Percentiles rank a stretch among this genome's conserved stretches.
Evolutionary conservation across 2,888 invertebrate genomes (phyloP).

Genomic region (Coleophora deauratella): DNA sequence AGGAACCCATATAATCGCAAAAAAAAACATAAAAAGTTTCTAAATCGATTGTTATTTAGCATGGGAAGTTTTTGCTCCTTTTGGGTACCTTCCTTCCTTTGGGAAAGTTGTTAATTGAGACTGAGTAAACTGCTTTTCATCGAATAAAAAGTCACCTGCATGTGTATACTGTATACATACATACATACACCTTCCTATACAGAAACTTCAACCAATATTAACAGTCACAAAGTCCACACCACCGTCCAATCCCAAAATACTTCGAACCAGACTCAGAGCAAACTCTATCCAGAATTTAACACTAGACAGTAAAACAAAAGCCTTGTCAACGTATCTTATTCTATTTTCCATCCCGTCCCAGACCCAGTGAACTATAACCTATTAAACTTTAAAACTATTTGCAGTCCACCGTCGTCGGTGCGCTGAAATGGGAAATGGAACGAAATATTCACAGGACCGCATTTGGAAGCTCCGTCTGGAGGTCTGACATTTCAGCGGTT

Average conservation of each 20-base stretch:
- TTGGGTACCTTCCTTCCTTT: no score
- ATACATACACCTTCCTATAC: no score
- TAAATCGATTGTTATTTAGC: no score
- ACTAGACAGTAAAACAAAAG: constrained; percentile 8
- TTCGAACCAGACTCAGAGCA: neutral
- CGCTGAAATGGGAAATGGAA: constrained; percentile 11
- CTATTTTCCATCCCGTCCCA: constrained; percentile 6
- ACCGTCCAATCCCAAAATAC: neutral
- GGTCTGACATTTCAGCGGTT: constrained; percentile 16
- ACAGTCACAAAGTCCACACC: neutral
- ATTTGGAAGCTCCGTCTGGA: constrained; percentile 11
- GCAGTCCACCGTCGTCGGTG: constrained; percentile 12
- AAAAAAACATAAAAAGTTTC: no score
- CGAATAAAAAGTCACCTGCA: no score
- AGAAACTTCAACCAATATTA: neutral
- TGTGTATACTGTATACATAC: no score
- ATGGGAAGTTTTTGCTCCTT: no score
- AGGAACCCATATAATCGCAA: no score
- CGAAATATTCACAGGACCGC: constrained; percentile 12
- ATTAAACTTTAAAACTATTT: constrained; percentile 31
- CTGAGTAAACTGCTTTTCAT: no score
- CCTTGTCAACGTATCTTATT: constrained; percentile 13
- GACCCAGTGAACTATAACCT: constrained; percentile 28
- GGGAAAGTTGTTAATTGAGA: no score
- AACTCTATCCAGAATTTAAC: constrained; percentile 5